Conservation (phyloP, 2,113 vertebrate species). For the Aptenodytes forsteri region DNA sequence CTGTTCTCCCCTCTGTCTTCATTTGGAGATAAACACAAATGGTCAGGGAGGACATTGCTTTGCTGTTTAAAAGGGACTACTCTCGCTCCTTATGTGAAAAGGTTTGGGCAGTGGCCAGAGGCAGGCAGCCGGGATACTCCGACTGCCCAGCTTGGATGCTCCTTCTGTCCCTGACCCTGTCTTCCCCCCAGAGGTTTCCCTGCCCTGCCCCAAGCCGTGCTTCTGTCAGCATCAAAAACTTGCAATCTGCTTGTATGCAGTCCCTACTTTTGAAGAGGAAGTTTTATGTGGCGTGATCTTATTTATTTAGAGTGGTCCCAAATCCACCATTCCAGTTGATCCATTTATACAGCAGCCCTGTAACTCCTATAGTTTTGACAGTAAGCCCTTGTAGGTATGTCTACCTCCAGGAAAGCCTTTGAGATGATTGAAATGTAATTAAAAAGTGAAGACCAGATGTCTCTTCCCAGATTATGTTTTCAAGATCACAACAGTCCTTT, state of each 20-base stretch:
- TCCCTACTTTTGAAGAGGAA: not conserved
- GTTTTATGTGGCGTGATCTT: not conserved
- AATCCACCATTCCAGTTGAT: not conserved
- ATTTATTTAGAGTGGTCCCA: slow-evolving; percentile 5
- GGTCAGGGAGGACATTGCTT: not conserved
- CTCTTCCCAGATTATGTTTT: slow-evolving; percentile 38
- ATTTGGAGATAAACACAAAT: not conserved
- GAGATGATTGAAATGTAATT: slow-evolving; percentile 60
- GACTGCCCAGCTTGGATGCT: not conserved
- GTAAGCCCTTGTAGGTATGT: slow-evolving; percentile 32
- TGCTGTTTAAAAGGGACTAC: not conserved
- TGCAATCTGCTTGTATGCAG: not conserved
- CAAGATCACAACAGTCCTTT: slow-evolving; percentile 7
- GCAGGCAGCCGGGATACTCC: not conserved
- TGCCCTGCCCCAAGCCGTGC: not conserved
- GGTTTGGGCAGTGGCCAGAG: not conserved
- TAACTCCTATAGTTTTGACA: slow-evolving; percentile 31
- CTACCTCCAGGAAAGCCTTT: slow-evolving; percentile 24
- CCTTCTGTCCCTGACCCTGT: not conserved
- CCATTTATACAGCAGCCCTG: not conserved
- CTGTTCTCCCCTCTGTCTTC: not conserved
- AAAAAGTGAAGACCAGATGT: slow-evolving; percentile 54
- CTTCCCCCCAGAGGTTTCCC: not conserved
- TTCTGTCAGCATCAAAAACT: not conserved
- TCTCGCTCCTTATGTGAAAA: not conserved